Evolutionary conservation across 2,888 invertebrate genomes (phyloP), one percentile per base, ranked within the genome.

Genomic region (Ormyrus labotus): DNA sequence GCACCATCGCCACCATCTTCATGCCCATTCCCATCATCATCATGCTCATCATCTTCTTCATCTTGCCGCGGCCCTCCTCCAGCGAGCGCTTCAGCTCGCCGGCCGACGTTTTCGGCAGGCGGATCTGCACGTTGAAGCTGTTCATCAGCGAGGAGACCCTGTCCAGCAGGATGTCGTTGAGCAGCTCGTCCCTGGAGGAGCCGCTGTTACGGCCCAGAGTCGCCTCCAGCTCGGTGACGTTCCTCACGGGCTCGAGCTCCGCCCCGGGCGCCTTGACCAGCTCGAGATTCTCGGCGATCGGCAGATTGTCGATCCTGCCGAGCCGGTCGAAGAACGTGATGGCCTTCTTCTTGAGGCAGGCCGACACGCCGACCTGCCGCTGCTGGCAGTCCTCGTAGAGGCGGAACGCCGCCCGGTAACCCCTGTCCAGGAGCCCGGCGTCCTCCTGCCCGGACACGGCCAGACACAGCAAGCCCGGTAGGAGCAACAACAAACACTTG

Each of bases 31-130:
- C 96, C 95, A 96, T 96, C 95, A 96, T 96, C 96, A 97, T 96
- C 94, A 96, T 96, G 55, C 95, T 94, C 96, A 96, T 96, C 96
- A 96, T 96, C 87, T 96, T 96, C 93, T 96, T 96, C 95, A 96
- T 96, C 91, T 96, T 96, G 3, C 96, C 96, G 83, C 96, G 94
- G 85, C 96, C 96, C 93, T 96, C 96, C 90, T 95, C 96, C 65
- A 96, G 91, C 60, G 94, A 94, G 19, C 94, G 92, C 84, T 94
- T 94, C 19, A 96, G 90, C 81, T 96, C 95, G 63, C 93, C 92
- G 2, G 94, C 93, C 6, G 94, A 92, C 79, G 96, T 91, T 88
- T 94, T 95, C 0, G 96, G 96, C 85, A 96, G 91, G 45, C 94
- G 94, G 79, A 97, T 92, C 90, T 96, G 96, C 65, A 96, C 91